Base-by-base conservation (phyloP, 2,888 invertebrate species). In the Lasioglossum villosulum region DNA sequence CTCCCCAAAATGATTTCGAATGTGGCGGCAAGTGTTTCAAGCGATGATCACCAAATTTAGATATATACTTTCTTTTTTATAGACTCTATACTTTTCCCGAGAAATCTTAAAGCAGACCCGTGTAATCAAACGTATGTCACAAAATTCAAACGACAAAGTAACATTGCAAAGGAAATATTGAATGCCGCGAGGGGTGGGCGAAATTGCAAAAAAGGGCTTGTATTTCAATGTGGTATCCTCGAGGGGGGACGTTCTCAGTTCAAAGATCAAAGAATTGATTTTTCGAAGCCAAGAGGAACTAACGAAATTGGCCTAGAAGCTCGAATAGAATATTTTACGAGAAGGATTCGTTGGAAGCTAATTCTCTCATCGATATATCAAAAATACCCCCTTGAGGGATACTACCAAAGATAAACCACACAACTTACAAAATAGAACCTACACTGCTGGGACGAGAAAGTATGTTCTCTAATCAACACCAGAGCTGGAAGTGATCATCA, bases 1-100 rank as follows among this genome's bases (percentile, higher is more conserved):
- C 45, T 30, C 45, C 74, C 72, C 12, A 56, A 87, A 42, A 87
- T 75, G 78, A 88, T 45, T 71, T 73, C 14, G 4, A 86, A 88
- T 83, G 88, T 88, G 88, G 88, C 88, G 88, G 88, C 88, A 88
- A 88, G 88, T 88, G 88, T 81, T 83, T 71, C 73, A 82, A 86
- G 81, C 86, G 88, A 88, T 86, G 86, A 88, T 81, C 59, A 70
- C n/a, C 75, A 80, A 80, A 66, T 84, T 77, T 39, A 52, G 63
- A 84, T 23, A 48, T 2, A 14, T 45, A 42, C 42, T 42, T 48
- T 2, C 4, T 56, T 76, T 30, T 72, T 80, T 48, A 42, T 4
- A 34, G 27, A 34, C 30, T 63, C 23, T 34, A 75, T 12, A 39
- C 12, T n/a, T 27, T 76, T 70, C 34, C 34, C 68, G 1, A 63